phyloP scores from a whole-genome alignment of 1,140 invertebrate genomes.

The Hermetia illucens region DNA sequence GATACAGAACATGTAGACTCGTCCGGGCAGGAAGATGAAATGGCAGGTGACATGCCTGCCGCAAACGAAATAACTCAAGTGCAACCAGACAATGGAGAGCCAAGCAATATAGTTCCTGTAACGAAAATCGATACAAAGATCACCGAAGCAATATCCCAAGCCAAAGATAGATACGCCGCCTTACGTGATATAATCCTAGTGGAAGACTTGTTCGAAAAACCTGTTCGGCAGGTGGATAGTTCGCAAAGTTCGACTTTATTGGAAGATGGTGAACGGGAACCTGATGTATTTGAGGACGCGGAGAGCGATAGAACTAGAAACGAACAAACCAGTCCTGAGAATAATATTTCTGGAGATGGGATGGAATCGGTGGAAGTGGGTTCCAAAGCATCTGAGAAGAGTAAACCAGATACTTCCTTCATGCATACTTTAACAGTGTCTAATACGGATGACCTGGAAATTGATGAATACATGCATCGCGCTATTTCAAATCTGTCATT shows the following conservation, averaged over 20 bases:
- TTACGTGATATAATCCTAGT: slow-evolving; percentile 51
- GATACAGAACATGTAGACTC: slow-evolving; percentile 32
- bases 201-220: slow-evolving; percentile 39
- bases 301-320: slow-evolving; percentile 24
- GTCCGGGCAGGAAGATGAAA: slow-evolving; percentile 32
- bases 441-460: slow-evolving; percentile 26
- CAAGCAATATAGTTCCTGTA: background rate
- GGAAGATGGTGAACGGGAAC: slow-evolving; percentile 24
- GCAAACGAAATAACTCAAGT: slow-evolving; percentile 3
- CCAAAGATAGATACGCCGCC: slow-evolving; percentile 52
- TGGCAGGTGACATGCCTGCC: slow-evolving; percentile 21
- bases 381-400: slow-evolving; percentile 8
- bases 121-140: slow-evolving; percentile 31
- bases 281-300: slow-evolving; percentile 18
- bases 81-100: slow-evolving; percentile 6
- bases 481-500: slow-evolving; percentile 28
- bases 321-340: slow-evolving; percentile 13
- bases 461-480: slow-evolving; percentile 28
- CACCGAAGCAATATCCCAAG: slow-evolving; percentile 29
- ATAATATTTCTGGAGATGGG: slow-evolving; percentile 19
- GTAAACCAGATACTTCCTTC: background rate
- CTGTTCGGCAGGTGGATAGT: slow-evolving; percentile 23
- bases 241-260: no score
- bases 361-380: slow-evolving; percentile 12
- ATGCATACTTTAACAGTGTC: slow-evolving; percentile 10